These are phyloP conservation scores for Hyperoodon ampullatus DNA, from an alignment of 2,113 vertebrate genomes.

Conservation along the genomic window DNA sequence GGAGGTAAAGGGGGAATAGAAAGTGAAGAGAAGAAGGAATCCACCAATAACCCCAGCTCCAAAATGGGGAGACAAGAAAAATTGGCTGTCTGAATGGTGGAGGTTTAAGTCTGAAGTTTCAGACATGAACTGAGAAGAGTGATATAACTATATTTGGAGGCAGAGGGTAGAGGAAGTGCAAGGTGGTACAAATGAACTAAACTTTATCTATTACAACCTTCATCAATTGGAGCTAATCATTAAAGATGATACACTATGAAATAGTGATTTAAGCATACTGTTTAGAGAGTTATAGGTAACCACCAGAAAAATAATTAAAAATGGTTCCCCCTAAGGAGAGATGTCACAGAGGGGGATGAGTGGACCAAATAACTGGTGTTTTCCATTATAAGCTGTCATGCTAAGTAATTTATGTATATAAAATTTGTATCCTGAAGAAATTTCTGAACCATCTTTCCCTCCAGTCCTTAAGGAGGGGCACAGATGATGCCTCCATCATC, in stretches of 20 bases:
- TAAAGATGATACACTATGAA: not conserved
- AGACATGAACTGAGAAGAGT: not conserved
- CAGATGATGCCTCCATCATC: not conserved
- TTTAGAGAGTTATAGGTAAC: not conserved
- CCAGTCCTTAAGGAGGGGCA: not conserved
- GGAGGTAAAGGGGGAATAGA: not conserved
- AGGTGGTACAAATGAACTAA: not conserved
- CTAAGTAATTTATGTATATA: not conserved
- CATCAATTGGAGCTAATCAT: not conserved
- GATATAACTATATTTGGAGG: not conserved
- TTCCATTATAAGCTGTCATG: not conserved
- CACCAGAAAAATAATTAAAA: not conserved
- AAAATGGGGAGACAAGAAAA: not conserved
- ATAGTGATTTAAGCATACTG: not conserved
- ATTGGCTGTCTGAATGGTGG: not conserved
- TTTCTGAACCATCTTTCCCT: not conserved
- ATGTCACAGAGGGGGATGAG: not conserved
- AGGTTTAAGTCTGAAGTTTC: not conserved
- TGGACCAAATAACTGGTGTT: not conserved
- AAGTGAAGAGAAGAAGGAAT: not conserved
- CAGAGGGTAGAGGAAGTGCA: not conserved
- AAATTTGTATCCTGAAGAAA: not conserved
- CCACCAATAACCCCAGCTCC: not conserved
- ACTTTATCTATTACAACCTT: not conserved
- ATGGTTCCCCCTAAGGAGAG: not conserved